Base-by-base conservation (phyloP, 2,113 vertebrate species). In the Nibea albiflora region DNA sequence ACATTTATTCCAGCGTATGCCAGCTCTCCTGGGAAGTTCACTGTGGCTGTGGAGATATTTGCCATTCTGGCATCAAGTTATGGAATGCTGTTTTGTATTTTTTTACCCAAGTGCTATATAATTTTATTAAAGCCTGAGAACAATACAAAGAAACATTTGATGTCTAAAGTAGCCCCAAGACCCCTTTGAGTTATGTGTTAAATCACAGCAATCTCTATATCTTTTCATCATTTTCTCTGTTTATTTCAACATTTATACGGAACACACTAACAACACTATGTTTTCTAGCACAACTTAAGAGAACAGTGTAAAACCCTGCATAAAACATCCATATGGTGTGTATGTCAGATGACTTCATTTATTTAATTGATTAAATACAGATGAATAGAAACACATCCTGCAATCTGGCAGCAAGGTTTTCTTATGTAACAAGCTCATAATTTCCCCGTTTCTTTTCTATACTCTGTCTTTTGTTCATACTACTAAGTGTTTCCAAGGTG, bases 11-110 rank as follows among this genome's bases (percentile, higher is more conserved):
- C 35, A 39, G 35, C 35, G 8, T 39, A 39, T 39, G 35, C 35
- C 35, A 39, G 35, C 7, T 39, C 35, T 39, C 35, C 35, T 39
- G 35, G 35, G 35, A 39, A 39, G 8, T 39, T 39, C 35, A 39
- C 35, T 39, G 35, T 31, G 1, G 94, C 94, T 26, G 94, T 95
- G 46, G 94, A 95, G 54, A 94, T 95, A 80, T 95, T 95, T 91
- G 95, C 94, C 0, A 95, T 95, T 80, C 66, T 95, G 50, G 94
- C 95, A 0, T 95, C 95, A 3, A 95, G 94, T 80, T 95, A 89
- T 74, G 94, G 94, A 0, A 50, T 95, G 73, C 79, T 95, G 4
- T 91, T 94, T 61, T 95, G 95, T 76, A 92, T 95, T 83, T 95
- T 95, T 85, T 68, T 93, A 19, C 94, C 95, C 0, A 95, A 95